phyloP scores from a whole-genome alignment of 1,140 invertebrate species.

The Caenorhabditis briggsae region DNA sequence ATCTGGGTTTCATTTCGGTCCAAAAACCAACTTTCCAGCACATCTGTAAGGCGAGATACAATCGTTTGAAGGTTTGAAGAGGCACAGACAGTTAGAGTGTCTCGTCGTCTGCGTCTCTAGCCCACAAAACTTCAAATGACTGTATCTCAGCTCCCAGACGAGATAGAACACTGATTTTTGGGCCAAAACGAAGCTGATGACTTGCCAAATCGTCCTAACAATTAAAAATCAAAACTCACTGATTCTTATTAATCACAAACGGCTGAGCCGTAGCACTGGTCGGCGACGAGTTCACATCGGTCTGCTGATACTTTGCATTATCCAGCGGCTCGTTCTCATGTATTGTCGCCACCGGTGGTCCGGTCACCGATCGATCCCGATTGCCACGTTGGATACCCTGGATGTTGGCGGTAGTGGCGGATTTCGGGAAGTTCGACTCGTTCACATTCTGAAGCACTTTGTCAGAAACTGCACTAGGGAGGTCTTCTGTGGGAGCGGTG shows the following conservation, averaged over 20 bases:
- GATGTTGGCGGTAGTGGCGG: slow-evolving; percentile 64
- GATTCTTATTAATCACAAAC: slow-evolving; percentile 47
- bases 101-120: too few species aligned
- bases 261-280: not conserved
- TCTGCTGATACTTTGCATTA: slow-evolving; percentile 55
- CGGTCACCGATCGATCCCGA: slow-evolving; percentile 30
- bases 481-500: slow-evolving; percentile 12
- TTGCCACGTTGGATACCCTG: slow-evolving; percentile 17
- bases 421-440: slow-evolving; percentile 66
- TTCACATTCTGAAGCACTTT: slow-evolving; percentile 30
- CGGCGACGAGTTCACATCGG: slow-evolving; percentile 16
- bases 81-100: too few species aligned
- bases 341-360: slow-evolving; percentile 26
- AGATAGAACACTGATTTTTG: too few species aligned
- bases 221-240: slow-evolving; percentile 16
- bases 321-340: slow-evolving; percentile 59
- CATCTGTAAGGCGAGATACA: too few species aligned
- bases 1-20: too few species aligned
- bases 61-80: too few species aligned
- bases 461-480: slow-evolving; percentile 5
- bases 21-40: too few species aligned
- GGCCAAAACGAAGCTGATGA: too few species aligned
- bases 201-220: not conserved
- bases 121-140: too few species aligned
- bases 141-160: too few species aligned